phyloP scores from a whole-genome alignment of 35 echinoderm and acorn worm species.

The Ophioderma brevispina region DNA sequence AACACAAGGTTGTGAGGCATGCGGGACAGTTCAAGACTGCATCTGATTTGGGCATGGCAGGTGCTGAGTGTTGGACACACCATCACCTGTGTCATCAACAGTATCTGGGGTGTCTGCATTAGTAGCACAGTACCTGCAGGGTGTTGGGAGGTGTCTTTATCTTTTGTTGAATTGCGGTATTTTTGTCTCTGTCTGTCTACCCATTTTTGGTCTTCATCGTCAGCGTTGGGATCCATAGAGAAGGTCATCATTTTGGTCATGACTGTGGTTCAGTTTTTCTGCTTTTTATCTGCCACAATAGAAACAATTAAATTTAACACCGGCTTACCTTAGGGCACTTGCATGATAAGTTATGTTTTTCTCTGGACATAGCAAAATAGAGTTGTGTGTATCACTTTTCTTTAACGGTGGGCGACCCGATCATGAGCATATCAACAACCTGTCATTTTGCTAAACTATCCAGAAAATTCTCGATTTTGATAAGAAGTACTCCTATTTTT shows the following conservation, averaged over 20 bases:
- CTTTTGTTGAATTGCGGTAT: constrained; percentile 52
- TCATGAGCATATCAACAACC: no score
- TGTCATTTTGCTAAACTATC: no score
- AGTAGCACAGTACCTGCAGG: background rate
- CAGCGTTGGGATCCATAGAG: constrained; percentile 94
- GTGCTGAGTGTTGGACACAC: background rate
- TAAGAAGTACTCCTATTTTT: no score
- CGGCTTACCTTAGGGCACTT: no score
- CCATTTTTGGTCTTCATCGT: constrained; percentile 93
- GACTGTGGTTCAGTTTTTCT: constrained; percentile 49
- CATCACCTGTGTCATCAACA: background rate
- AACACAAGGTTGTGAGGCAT: constrained; percentile 87
- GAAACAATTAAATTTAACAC: background rate
- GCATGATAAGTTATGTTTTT: no score
- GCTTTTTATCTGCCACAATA: constrained; percentile 56
- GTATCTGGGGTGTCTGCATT: background rate
- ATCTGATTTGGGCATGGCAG: constrained; percentile 54
- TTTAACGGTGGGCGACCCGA: no score
- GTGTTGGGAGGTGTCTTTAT: background rate
- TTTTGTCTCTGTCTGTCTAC: constrained; percentile 80
- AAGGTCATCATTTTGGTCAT: constrained; percentile 91
- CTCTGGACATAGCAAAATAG: no score
- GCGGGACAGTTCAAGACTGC: constrained; percentile 96
- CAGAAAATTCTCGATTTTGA: no score
- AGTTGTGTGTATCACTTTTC: no score